Percentiles rank a stretch among this genome's conserved stretches.
Evolutionary conservation across 2,113 vertebrate species (phyloP).

Genomic region (Menidia beryllina): DNA sequence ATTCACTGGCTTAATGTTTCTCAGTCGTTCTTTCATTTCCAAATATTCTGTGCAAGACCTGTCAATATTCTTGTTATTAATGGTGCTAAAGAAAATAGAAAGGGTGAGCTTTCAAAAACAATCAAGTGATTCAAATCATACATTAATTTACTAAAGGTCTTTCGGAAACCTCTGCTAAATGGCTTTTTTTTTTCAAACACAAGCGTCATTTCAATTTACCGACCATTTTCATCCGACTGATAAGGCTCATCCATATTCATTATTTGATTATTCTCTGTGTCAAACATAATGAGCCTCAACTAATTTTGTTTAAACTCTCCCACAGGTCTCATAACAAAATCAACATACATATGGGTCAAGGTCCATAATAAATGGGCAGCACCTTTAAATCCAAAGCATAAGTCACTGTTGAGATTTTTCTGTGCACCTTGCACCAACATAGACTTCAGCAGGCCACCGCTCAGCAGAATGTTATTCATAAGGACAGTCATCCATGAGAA

Average conservation of each 20-base stretch:
- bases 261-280: background rate
- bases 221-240: background rate
- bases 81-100: background rate
- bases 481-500: too few relatives aligned
- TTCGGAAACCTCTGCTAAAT: background rate
- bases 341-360: too few relatives aligned
- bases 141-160: background rate
- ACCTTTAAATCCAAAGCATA: background rate
- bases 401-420: background rate
- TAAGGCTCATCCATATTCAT: background rate
- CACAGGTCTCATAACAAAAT: too few relatives aligned
- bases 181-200: too few relatives aligned
- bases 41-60: background rate
- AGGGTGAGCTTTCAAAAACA: too few relatives aligned
- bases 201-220: too few relatives aligned
- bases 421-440: too few relatives aligned
- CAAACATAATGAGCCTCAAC: background rate
- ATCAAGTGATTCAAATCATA: background rate
- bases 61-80: conserved; percentile 1
- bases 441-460: too few relatives aligned
- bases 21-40: background rate
- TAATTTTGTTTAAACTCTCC: background rate
- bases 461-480: too few relatives aligned
- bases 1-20: background rate
- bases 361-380: background rate